Conservation (phyloP, 2,888 invertebrate species). For the Tipula unca region DNA sequence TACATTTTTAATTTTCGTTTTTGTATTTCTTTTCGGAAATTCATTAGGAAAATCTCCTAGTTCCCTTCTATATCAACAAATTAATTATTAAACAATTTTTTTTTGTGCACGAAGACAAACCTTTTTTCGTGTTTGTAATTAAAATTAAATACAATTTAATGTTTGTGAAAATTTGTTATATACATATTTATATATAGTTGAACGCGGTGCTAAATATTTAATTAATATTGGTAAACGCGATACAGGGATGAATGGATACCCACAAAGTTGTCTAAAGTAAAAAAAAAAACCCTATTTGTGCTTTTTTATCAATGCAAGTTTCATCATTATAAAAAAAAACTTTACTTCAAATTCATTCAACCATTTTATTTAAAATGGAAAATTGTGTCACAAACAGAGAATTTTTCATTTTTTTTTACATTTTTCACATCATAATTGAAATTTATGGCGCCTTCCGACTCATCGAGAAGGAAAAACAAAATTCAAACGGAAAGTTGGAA, state of each 20-base stretch:
- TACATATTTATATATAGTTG: neutral
- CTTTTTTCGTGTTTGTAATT: neutral
- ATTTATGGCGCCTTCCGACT: neutral
- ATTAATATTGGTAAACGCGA: neutral
- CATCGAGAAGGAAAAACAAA: neutral
- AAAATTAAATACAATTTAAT: neutral
- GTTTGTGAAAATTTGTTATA: neutral
- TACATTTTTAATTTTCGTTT: neutral
- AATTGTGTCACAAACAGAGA: neutral
- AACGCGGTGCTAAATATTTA: neutral
- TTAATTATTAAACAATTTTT: neutral
- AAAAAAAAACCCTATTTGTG: neutral
- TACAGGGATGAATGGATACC: neutral
- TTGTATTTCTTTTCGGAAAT: neutral
- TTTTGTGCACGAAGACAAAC: neutral
- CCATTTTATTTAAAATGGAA: neutral
- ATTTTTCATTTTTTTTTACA: neutral
- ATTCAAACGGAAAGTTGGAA: neutral
- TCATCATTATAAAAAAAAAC: neutral
- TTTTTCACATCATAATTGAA: neutral
- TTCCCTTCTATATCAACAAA: neutral
- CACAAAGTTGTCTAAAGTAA: neutral
- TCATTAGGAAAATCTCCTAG: neutral
- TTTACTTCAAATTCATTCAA: neutral
- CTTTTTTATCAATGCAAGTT: neutral